These are phyloP conservation scores for Siphamia tubifer DNA, from an alignment of 2,113 vertebrate species.

Conservation along the genomic window DNA sequence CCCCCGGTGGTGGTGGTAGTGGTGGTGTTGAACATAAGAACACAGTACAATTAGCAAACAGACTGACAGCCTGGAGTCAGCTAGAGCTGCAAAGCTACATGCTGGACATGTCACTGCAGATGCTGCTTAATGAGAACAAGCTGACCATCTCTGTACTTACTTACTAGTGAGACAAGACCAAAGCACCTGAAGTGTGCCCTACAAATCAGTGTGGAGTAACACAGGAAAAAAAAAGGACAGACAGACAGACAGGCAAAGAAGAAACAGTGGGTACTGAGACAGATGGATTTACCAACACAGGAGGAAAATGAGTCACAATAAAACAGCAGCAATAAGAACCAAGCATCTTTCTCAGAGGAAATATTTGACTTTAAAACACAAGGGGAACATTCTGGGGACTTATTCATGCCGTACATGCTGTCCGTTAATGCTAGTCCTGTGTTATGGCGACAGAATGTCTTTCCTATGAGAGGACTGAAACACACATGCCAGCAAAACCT, in stretches of 20 bases:
- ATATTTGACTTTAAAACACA: background rate
- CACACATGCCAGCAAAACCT: background rate
- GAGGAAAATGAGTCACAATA: conserved; percentile 38
- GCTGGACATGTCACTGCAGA: conserved; percentile 22
- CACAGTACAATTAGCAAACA: background rate
- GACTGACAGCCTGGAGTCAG: background rate
- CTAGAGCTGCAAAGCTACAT: conserved; percentile 42
- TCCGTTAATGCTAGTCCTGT: background rate
- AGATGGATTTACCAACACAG: conserved; percentile 54
- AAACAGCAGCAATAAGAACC: background rate
- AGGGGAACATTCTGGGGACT: too few species aligned
- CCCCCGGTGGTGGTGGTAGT: too few species aligned
- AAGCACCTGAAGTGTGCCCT: conserved; percentile 86
- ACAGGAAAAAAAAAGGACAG: conserved; percentile 75
- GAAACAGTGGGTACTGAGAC: conserved; percentile 49
- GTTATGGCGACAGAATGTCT: conserved; percentile 3
- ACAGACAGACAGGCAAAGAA: conserved; percentile 69
- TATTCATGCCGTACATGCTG: background rate
- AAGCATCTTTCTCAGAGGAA: background rate
- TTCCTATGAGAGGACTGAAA: background rate
- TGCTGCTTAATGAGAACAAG: conserved; percentile 45
- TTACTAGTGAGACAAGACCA: conserved; percentile 89
- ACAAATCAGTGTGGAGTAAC: conserved; percentile 73
- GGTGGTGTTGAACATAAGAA: background rate
- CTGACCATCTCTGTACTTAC: conserved; percentile 85